A percentile compares a stretch with the other conserved stretches of the same genome.
These are phyloP conservation scores for Eupithecia subfuscata DNA, from an alignment of 2,888 invertebrate genomes.

Conservation along the genomic window DNA sequence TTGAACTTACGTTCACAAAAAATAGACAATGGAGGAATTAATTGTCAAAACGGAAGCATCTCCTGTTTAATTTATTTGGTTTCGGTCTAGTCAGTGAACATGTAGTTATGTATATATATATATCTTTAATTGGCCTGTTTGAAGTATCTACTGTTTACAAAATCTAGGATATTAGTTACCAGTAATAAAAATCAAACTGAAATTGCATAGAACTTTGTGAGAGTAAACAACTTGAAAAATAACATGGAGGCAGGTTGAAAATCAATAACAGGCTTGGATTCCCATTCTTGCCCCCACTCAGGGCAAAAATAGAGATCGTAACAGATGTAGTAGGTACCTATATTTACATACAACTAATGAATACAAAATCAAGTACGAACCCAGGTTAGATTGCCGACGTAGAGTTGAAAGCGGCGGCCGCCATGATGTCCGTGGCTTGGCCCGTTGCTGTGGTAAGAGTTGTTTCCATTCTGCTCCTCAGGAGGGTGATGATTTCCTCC, in stretches of 20 bases:
- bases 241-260: conserved; percentile 8
- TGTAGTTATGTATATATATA: not conserved
- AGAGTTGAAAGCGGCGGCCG: conserved; percentile 94
- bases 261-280: conserved; percentile 44
- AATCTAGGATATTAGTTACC: not conserved
- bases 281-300: conserved; percentile 47
- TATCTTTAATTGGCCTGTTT: not conserved
- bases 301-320: conserved; percentile 58
- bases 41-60: not conserved
- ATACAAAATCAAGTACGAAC: conserved; percentile 86
- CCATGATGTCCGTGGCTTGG: conserved; percentile 90
- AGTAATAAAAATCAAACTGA: conserved; percentile 3
- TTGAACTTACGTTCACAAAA: not conserved
- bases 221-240: not conserved
- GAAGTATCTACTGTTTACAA: not conserved
- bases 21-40: not conserved
- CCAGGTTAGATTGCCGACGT: conserved; percentile 99
- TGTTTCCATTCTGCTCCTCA: conserved; percentile 87
- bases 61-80: not conserved
- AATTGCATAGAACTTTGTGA: not conserved
- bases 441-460: conserved; percentile 89
- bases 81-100: not conserved
- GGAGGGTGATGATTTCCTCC: conserved; percentile 80
- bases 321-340: conserved; percentile 56
- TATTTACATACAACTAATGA: conserved; percentile 76